phyloP scores from a whole-genome alignment of 2,888 invertebrate species.

The Drosophila bunnanda region DNA sequence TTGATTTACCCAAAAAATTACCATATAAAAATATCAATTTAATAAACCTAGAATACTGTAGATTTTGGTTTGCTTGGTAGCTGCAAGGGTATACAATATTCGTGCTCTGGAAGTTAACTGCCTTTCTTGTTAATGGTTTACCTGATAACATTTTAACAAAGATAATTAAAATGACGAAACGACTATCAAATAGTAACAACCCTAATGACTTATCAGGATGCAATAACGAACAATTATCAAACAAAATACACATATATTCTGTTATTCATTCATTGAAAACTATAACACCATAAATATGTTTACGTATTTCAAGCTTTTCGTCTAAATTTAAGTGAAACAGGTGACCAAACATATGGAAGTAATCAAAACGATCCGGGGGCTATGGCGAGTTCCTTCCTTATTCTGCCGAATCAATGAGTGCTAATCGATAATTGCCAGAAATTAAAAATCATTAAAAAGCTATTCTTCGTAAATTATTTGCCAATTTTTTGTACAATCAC shows the following conservation, averaged over 20 bases:
- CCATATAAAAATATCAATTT: no score
- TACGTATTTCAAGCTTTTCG: not conserved
- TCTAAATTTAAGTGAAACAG: constrained; percentile 15
- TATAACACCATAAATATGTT: not conserved
- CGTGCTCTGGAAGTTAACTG: no score
- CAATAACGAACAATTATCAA: not conserved
- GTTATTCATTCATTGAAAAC: constrained; percentile 5
- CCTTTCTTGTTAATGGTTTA: not conserved
- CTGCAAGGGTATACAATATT: no score
- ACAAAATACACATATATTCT: not conserved
- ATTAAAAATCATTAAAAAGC: constrained; percentile 4
- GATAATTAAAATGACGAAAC: constrained; percentile 8
- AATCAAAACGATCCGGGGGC: constrained; percentile 3
- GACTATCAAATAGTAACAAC: constrained; percentile 8
- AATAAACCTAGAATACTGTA: no score
- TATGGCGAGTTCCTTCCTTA: not conserved
- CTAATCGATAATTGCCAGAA: constrained; percentile 10
- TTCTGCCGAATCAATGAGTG: constrained; percentile 4
- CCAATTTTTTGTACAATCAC: not conserved
- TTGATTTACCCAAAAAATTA: no score
- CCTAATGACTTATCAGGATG: not conserved
- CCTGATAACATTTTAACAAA: constrained; percentile 17
- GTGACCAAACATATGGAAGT: constrained; percentile 26
- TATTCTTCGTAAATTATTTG: not conserved
- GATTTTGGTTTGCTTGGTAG: no score